These are phyloP conservation scores for Dendropsophus ebraccatus DNA, from an alignment of 2,113 vertebrate species.

Conservation along the genomic window DNA sequence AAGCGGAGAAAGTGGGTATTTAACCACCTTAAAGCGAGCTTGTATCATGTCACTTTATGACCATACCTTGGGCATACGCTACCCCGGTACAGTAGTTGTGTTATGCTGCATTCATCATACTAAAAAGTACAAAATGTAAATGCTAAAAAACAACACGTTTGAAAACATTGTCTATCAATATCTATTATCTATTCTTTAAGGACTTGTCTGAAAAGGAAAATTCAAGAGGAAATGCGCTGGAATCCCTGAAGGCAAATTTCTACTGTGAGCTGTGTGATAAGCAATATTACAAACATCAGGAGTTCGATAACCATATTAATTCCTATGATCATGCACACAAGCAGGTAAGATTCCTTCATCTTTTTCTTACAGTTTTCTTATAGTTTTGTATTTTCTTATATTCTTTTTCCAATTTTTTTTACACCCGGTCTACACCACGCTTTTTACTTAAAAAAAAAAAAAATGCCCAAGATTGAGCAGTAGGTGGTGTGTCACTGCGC, in stretches of 20 bases:
- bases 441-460: background rate
- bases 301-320: conserved; percentile 98
- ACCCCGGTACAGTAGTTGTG: background rate
- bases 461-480: no score
- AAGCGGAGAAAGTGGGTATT: background rate
- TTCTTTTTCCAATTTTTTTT: no score
- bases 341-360: conserved; percentile 79
- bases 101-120: background rate
- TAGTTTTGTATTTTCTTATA: no score
- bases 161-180: background rate
- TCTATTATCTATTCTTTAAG: conserved; percentile 71
- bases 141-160: background rate
- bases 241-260: conserved; percentile 88
- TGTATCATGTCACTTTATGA: background rate
- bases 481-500: no score
- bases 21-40: background rate
- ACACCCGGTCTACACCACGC: no score
- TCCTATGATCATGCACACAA: conserved; percentile 97
- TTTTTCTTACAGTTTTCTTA: background rate
- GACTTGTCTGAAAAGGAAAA: conserved; percentile 85
- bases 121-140: background rate
- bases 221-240: conserved; percentile 80
- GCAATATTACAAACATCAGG: conserved; percentile 94
- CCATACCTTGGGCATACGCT: background rate
- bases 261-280: conserved; percentile 97